Percentiles rank a stretch among this genome's conserved stretches.
Conservation (phyloP, 2,113 vertebrate genomes). For the Archilochus colubris region DNA sequence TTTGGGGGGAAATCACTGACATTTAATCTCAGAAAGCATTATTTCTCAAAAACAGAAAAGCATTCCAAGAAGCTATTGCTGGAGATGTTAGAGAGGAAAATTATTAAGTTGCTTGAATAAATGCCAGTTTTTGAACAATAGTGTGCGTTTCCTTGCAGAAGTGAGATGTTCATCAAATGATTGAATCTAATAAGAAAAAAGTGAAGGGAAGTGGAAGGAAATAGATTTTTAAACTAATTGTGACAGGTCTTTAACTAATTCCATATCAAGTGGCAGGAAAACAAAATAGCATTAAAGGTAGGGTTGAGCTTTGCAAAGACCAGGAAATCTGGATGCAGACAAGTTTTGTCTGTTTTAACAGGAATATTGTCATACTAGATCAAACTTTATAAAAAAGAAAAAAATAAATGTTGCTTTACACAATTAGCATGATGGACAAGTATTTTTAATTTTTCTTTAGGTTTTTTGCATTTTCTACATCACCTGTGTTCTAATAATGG, state of each 20-base stretch:
- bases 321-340: neutral
- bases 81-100: neutral
- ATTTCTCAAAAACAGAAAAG: neutral
- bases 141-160: neutral
- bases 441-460: neutral
- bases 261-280: neutral
- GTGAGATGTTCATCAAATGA: neutral
- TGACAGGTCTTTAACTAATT: neutral
- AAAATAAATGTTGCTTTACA: neutral
- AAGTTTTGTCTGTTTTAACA: neutral
- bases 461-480: neutral
- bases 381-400: neutral
- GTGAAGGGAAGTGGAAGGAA: neutral
- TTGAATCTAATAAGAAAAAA: neutral
- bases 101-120: neutral
- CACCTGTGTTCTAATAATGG: neutral
- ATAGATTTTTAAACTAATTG: neutral
- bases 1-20: neutral
- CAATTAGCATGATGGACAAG: neutral
- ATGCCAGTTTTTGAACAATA: neutral
- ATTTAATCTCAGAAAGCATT: neutral
- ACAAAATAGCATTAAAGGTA: neutral
- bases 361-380: neutral
- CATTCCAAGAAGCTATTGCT: neutral
- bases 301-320: neutral